A percentile compares a stretch with the other conserved stretches of the same genome.
Conservation (phyloP, 1,140 invertebrate genomes). For the Archivesica marissinica region DNA sequence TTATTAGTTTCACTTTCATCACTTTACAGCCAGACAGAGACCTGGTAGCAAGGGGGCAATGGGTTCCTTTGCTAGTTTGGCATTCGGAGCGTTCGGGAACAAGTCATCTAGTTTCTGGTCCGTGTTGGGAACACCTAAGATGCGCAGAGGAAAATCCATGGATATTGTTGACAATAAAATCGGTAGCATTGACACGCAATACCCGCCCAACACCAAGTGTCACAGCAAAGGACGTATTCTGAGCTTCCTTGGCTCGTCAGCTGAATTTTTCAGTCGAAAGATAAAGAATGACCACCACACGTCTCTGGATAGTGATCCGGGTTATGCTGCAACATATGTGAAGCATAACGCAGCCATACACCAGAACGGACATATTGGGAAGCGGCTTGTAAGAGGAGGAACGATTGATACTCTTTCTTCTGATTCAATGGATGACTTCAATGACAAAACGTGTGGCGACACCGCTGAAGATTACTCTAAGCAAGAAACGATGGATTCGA, state of each 20-base stretch:
- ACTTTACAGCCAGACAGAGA: slow-evolving; percentile 60
- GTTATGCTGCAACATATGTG: not conserved
- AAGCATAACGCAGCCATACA: slow-evolving; percentile 19
- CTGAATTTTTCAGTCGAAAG: slow-evolving; percentile 50
- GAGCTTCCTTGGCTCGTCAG: slow-evolving; percentile 56
- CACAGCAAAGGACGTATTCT: slow-evolving; percentile 51
- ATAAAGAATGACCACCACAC: slow-evolving; percentile 45
- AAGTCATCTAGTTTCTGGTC: slow-evolving; percentile 71
- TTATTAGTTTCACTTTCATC: too few species aligned
- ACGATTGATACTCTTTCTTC: slow-evolving; percentile 62
- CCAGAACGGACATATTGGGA: slow-evolving; percentile 55
- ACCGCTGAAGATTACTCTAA: slow-evolving; percentile 28
- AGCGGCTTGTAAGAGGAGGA: slow-evolving; percentile 44
- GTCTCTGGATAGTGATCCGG: slow-evolving; percentile 60
- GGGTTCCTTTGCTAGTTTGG: slow-evolving; percentile 72
- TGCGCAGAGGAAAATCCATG: slow-evolving; percentile 69
- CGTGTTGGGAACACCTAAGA: slow-evolving; percentile 67
- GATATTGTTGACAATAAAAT: slow-evolving; percentile 55
- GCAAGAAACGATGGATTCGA: slow-evolving; percentile 50
- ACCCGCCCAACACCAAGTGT: slow-evolving; percentile 12
- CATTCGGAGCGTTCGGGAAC: slow-evolving; percentile 67
- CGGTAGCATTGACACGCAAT: not conserved
- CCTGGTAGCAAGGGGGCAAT: slow-evolving; percentile 66
- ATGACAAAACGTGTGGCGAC: not conserved
- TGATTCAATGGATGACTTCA: slow-evolving; percentile 37